Evolutionary conservation across 64 coral and sea anemone species (phyloP).

Genomic region (Pocillopora damicornis): DNA sequence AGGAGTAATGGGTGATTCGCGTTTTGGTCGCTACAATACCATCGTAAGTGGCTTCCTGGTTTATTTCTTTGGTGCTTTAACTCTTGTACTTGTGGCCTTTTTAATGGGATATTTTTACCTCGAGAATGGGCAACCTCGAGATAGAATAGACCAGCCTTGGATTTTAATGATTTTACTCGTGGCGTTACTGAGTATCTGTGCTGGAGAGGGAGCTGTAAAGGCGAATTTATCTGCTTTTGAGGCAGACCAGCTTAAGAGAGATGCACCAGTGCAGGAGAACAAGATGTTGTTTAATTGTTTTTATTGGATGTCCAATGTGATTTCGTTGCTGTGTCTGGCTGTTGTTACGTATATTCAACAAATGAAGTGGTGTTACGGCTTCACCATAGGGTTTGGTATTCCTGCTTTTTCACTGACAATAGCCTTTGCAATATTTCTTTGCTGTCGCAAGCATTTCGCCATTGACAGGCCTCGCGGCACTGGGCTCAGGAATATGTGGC

Average conservation of each 20-base stretch:
- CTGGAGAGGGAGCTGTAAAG: conserved; percentile 81
- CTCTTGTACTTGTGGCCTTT: conserved; percentile 52
- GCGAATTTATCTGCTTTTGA: conserved; percentile 81
- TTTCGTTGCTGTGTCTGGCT: conserved; percentile 60
- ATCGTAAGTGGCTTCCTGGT: conserved; percentile 75
- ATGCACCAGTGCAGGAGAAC: conserved; percentile 15
- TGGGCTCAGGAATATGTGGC: conserved; percentile 72
- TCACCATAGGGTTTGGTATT: conserved; percentile 73
- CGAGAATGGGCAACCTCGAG: conserved; percentile 4
- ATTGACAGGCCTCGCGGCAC: conserved; percentile 59
- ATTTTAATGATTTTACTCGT: conserved; percentile 53
- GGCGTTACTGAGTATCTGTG: conserved; percentile 51
- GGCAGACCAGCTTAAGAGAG: conserved; percentile 79
- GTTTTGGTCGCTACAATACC: conserved; percentile 76
- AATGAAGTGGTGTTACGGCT: conserved; percentile 72
- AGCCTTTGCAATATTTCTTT: conserved; percentile 59
- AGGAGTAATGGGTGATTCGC: conserved; percentile 69
- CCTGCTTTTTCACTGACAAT: conserved; percentile 59
- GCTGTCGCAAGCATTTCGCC: conserved; percentile 65
- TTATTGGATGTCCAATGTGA: conserved; percentile 88
- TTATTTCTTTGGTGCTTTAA: conserved; percentile 63
- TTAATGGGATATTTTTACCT: conserved; percentile 46
- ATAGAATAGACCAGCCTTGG: conserved; percentile 24
- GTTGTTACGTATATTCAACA: conserved; percentile 82
- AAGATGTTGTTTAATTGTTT: conserved; percentile 87